A percentile compares a stretch with the other conserved stretches of the same genome.
phyloP scores from a whole-genome alignment of 2,888 invertebrate species.

The Camponotus fellah region DNA sequence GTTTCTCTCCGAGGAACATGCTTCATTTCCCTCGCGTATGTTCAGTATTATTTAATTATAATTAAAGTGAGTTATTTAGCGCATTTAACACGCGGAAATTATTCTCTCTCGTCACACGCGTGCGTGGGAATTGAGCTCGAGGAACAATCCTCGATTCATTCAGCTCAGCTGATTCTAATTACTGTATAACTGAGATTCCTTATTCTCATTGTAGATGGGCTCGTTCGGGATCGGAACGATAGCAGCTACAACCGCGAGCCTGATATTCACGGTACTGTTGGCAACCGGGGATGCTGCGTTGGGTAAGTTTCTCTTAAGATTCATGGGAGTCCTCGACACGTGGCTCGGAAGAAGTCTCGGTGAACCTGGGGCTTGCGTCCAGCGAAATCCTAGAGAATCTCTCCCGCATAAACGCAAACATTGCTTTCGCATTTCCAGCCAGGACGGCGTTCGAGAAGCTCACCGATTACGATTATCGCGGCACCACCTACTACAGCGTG shows the following conservation, averaged over 20 bases:
- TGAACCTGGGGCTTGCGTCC: neutral
- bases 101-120: slow-evolving; percentile 15
- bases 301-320: slow-evolving; percentile 74
- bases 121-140: neutral
- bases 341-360: neutral
- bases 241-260: slow-evolving; percentile 72
- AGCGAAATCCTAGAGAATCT: neutral
- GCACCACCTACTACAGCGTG: slow-evolving; percentile 96
- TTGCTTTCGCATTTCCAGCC: slow-evolving; percentile 87
- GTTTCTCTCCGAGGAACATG: slow-evolving; percentile 10
- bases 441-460: slow-evolving; percentile 97
- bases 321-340: neutral
- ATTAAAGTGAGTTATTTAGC: slow-evolving; percentile 14
- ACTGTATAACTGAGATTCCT: slow-evolving; percentile 46
- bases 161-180: slow-evolving; percentile 39
- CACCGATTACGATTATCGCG: slow-evolving; percentile 96
- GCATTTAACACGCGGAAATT: slow-evolving; percentile 20
- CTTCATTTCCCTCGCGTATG: slow-evolving; percentile 24
- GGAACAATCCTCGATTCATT: slow-evolving; percentile 38
- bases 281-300: slow-evolving; percentile 78
- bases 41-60: neutral
- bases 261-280: slow-evolving; percentile 78
- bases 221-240: slow-evolving; percentile 71
- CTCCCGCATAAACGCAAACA: neutral
- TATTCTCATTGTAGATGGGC: slow-evolving; percentile 82